Evolutionary conservation across 2,888 invertebrate genomes (phyloP).

Genomic region (Charanyca ferruginea): DNA sequence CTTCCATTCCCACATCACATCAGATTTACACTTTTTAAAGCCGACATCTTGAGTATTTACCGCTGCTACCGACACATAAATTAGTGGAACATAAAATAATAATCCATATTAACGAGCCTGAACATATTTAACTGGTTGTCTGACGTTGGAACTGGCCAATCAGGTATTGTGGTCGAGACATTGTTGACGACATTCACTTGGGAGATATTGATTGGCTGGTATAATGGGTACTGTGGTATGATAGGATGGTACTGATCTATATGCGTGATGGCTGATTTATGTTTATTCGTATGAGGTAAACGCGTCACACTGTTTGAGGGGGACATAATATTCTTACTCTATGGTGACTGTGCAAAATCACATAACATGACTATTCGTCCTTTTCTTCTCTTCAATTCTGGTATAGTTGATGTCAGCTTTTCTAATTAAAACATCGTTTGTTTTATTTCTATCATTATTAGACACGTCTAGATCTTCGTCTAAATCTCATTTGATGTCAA

Average conservation of each 20-base stretch:
- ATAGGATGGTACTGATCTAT: slow-evolving; percentile 32
- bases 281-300: slow-evolving; percentile 8
- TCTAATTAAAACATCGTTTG: not conserved
- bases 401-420: not conserved
- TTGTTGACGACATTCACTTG: slow-evolving; percentile 51
- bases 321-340: not conserved
- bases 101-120: slow-evolving; percentile 57
- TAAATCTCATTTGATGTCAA: not conserved
- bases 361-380: no score
- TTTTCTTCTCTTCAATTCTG: not conserved
- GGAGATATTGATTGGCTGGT: slow-evolving; percentile 51
- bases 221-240: slow-evolving; percentile 14
- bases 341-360: no score
- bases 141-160: slow-evolving; percentile 49
- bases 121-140: slow-evolving; percentile 53
- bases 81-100: slow-evolving; percentile 54
- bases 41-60: slow-evolving; percentile 51
- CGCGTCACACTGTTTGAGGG: not conserved
- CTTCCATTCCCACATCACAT: slow-evolving; percentile 45
- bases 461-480: not conserved
- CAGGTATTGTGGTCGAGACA: slow-evolving; percentile 48
- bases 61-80: slow-evolving; percentile 51
- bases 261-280: slow-evolving; percentile 38
- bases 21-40: slow-evolving; percentile 52
- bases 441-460: not conserved